Base-by-base conservation (phyloP, 2,888 invertebrate species). In the Tachina fera region DNA sequence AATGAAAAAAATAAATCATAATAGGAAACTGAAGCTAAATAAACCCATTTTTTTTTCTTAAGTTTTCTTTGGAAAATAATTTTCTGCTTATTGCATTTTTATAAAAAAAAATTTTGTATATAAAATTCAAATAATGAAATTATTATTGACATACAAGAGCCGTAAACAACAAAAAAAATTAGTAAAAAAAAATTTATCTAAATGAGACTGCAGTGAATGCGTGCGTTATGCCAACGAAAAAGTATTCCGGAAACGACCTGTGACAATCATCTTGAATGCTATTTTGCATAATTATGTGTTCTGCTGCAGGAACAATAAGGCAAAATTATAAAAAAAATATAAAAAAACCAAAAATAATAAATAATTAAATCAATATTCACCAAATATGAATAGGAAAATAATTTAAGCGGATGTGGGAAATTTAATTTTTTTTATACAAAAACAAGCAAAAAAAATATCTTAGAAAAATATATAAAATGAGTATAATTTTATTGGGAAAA, bases 281-380 rank as follows among this genome's bases (percentile, higher is more conserved):
- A 61, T 85, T 81, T 72, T 71, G 68, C 63, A 74, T 81, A 81
- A 81, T 85, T 67, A 68, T 81, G 74, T 39, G 49, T 49, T 70
- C 63, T 39, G 6, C 19, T 56, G 58, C 58, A 49, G 14, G n/a
- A 51, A 53, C 58, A 65, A 53, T 58, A 19, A 45, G 31, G 31
- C 14, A 49, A 63, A 68, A 61, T 67, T 41, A 61, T 39, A 80
- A 16, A 14, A 63, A n/a, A 8, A 9, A 31, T 1, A n/a, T n/a
- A n/a, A n/a, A n/a, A n/a, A 58, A 31, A 14, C 9, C 45, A 43
- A 45, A 45, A n/a, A 58, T 22, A 71, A 71, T 22, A 45, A 1
- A 45, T 22, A 56, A 70, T 70, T 70, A 70, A 71, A 58, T 31
- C 8, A 9, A 14, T 19, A 19, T 43, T 16, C 16, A 11, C 39